Evolutionary conservation across 1,140 invertebrate species (phyloP).

Genomic region (Ips typographus): DNA sequence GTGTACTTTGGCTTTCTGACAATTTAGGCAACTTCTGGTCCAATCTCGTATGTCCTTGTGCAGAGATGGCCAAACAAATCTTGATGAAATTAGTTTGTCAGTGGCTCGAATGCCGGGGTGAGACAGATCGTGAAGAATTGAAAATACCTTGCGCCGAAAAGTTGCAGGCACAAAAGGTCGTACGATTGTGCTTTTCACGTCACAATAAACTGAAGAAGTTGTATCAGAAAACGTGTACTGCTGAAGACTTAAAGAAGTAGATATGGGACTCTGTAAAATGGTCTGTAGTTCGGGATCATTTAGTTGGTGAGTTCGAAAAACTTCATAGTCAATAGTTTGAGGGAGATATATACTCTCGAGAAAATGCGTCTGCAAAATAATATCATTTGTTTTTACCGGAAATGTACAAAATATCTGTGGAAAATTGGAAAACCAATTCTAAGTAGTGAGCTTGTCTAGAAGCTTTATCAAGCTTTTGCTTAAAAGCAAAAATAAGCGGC

Average conservation of each 20-base stretch:
- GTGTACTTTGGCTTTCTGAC: not conserved
- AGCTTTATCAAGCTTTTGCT: slow-evolving; percentile 40
- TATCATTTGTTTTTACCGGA: not conserved
- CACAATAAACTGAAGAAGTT: not conserved
- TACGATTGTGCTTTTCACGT: not conserved
- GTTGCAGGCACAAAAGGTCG: not conserved
- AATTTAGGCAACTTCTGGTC: not conserved
- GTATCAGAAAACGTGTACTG: not conserved
- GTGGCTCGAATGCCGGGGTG: not conserved
- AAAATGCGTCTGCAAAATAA: not conserved
- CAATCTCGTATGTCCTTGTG: not conserved
- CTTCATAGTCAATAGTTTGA: slow-evolving; percentile 6
- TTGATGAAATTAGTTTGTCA: not conserved
- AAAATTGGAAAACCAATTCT: slow-evolving; percentile 23
- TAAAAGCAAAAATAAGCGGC: slow-evolving; percentile 48
- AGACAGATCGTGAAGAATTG: not conserved
- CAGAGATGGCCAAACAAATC: not conserved
- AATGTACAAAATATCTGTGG: not conserved
- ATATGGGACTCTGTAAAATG: not conserved
- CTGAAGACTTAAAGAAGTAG: not conserved
- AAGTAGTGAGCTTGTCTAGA: slow-evolving; percentile 45
- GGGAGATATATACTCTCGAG: not conserved
- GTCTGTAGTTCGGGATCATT: slow-evolving; percentile 2
- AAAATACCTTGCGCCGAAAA: not conserved
- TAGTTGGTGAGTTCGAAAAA: not conserved